A percentile compares a stretch with the other conserved stretches of the same genome.
Conservation (phyloP, 2,113 vertebrate species). For the Misgurnus anguillicaudatus region DNA sequence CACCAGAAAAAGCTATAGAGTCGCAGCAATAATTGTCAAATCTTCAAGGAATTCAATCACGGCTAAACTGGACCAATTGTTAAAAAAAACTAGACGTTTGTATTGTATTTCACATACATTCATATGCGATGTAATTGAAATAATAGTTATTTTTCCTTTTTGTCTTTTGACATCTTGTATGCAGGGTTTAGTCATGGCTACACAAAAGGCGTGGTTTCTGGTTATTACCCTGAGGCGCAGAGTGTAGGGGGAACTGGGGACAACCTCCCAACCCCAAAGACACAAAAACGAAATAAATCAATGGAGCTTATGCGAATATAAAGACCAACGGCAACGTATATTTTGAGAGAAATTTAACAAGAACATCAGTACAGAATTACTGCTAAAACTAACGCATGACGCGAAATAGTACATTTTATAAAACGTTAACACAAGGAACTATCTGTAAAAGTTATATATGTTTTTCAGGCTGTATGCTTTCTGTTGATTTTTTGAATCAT, state of each 20-base stretch:
- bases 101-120: neutral
- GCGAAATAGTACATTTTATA: neutral
- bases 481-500: too few species aligned
- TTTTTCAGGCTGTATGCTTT: too few species aligned
- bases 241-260: conserved; percentile 8
- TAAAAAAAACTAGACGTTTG: neutral
- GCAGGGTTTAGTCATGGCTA: conserved; percentile 6
- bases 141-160: conserved; percentile 13
- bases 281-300: neutral
- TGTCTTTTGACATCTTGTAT: conserved; percentile 31
- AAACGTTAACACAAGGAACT: neutral
- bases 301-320: neutral
- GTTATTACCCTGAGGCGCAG: conserved; percentile 21
- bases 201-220: conserved; percentile 39
- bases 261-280: neutral
- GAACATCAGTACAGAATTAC: neutral
- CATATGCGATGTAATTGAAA: conserved; percentile 3
- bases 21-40: conserved; percentile 33
- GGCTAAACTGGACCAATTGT: neutral
- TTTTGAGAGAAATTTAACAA: neutral
- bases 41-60: conserved; percentile 5
- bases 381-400: neutral
- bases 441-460: neutral
- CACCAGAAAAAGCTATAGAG: conserved; percentile 35
- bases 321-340: neutral